These are phyloP conservation scores for Lasaia peninsularis DNA, from an alignment of 1,140 invertebrate genomes.

Conservation along the genomic window DNA sequence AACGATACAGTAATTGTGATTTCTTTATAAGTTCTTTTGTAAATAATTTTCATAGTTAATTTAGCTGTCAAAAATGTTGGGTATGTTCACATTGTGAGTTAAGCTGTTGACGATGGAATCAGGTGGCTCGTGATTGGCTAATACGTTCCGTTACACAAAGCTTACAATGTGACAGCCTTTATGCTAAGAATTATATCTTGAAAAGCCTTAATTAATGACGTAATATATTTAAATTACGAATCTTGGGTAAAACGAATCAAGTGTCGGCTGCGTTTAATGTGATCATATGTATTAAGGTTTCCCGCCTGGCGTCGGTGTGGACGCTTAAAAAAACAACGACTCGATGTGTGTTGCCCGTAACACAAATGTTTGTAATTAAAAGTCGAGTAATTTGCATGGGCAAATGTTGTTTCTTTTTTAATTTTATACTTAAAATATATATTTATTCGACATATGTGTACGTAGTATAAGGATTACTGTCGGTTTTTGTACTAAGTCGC, in stretches of 20 bases:
- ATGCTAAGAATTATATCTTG: not conserved
- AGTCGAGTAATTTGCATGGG: constrained; percentile 5
- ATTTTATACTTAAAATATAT: constrained; percentile 70
- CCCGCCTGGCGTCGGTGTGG: constrained; percentile 6
- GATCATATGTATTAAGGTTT: constrained; percentile 15
- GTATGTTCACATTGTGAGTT: not conserved
- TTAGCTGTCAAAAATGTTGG: not conserved
- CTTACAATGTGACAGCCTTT: constrained; percentile 3
- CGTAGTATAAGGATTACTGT: constrained; percentile 45
- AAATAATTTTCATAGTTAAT: constrained; percentile 7
- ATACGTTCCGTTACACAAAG: not conserved
- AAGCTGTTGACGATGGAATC: too few relatives aligned
- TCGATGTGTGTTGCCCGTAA: constrained; percentile 22
- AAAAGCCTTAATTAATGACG: constrained; percentile 1
- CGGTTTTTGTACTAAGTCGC: constrained; percentile 25
- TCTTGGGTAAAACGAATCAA: constrained; percentile 18
- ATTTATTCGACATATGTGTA: constrained; percentile 60
- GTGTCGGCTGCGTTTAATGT: constrained; percentile 25
- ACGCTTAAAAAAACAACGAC: constrained; percentile 9
- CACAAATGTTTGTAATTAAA: constrained; percentile 12
- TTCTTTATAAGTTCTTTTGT: constrained; percentile 2
- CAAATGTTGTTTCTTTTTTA: constrained; percentile 58
- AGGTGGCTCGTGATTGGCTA: not conserved
- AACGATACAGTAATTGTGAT: constrained; percentile 1
- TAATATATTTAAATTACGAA: constrained; percentile 1